A percentile compares a stretch with the other conserved stretches of the same genome.
Evolutionary conservation across 2,888 invertebrate species (phyloP).

Genomic region (Cephus rjabovi): DNA sequence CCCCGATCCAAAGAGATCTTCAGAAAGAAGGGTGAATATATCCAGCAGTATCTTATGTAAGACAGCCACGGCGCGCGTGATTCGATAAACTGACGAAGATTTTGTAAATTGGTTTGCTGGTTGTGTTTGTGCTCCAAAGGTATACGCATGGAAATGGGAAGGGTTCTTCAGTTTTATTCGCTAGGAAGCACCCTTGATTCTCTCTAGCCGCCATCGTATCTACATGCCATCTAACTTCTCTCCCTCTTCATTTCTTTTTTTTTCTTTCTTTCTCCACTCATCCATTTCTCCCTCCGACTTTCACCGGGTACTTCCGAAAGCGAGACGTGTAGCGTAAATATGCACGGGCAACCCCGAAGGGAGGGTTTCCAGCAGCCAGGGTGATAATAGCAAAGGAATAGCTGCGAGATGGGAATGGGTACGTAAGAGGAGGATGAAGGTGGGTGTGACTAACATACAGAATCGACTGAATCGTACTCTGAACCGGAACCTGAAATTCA

Average conservation of each 20-base stretch:
- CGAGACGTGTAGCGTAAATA: slow-evolving; percentile 13
- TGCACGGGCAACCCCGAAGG: slow-evolving; percentile 21
- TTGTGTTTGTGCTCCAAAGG: slow-evolving; percentile 17
- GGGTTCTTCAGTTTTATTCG: slow-evolving; percentile 3
- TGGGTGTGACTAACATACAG: slow-evolving; percentile 35
- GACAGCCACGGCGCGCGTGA: slow-evolving; percentile 28
- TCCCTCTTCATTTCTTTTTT: background rate
- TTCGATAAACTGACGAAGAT: slow-evolving; percentile 49
- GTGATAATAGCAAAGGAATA: slow-evolving; percentile 38
- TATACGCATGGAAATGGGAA: slow-evolving; percentile 10
- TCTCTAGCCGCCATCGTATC: background rate
- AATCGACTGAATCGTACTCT: slow-evolving; percentile 25
- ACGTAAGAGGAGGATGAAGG: slow-evolving; percentile 22
- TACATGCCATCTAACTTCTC: background rate
- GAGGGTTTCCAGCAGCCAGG: slow-evolving; percentile 17
- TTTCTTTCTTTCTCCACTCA: background rate
- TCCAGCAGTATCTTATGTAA: background rate
- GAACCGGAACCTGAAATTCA: slow-evolving; percentile 30
- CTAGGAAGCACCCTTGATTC: background rate
- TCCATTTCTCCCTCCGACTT: background rate
- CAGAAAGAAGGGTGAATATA: background rate
- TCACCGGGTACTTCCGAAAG: slow-evolving; percentile 10
- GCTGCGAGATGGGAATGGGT: slow-evolving; percentile 4
- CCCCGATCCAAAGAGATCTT: background rate
- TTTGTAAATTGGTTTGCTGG: slow-evolving; percentile 44